Evolutionary conservation across 2,888 invertebrate species (phyloP), one percentile per base, ranked within the genome.

Genomic region (Xylocampa areola): DNA sequence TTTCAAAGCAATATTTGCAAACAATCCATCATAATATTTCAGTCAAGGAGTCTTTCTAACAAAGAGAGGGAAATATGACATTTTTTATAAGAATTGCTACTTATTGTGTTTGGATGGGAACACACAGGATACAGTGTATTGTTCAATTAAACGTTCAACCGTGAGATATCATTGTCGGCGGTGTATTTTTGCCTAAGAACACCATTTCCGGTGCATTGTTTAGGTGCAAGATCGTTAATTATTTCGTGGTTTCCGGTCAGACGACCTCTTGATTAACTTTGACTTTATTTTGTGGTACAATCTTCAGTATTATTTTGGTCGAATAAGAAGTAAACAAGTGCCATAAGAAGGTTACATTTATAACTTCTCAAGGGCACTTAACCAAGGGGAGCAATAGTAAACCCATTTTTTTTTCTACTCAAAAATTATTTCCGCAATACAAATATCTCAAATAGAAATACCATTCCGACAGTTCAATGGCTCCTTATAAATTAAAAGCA

Each of bases 151-250:
- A 73, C 57, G 55, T 40, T 47, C 63, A 57, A 50, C 67, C 79
- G 79, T 83, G 83, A 80, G 82, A 84, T 82, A 85, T 81, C 81
- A 83, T 83, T 85, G 84, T 85, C 36, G 37, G 14, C 41, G 36
- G 36, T 57, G 66, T 68, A 73, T 68, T 66, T 67, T 60, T 57
- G 62, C 47, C 48, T 67, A 67, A 64, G 61, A 67, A 62, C 61
- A 60, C 59, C 63, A 64, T 75, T 77, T 81, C 81, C 81, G 76
- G 48, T 55, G 69, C 68, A 80, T 80, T 80, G 81, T 81, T 67
- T 52, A 45, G 57, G 53, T 60, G 44, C 30, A 65, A 62, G 36
- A 65, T 58, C 17, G 53, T 62, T 73, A 67, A 77, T 73, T 76
- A 65, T 61, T 52, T 49, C 33, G 25, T 47, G 11, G n/a, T 59